These are phyloP conservation scores for Scarus forsteni DNA, from an alignment of 2,797 vertebrate genomes.

Conservation along the genomic window DNA sequence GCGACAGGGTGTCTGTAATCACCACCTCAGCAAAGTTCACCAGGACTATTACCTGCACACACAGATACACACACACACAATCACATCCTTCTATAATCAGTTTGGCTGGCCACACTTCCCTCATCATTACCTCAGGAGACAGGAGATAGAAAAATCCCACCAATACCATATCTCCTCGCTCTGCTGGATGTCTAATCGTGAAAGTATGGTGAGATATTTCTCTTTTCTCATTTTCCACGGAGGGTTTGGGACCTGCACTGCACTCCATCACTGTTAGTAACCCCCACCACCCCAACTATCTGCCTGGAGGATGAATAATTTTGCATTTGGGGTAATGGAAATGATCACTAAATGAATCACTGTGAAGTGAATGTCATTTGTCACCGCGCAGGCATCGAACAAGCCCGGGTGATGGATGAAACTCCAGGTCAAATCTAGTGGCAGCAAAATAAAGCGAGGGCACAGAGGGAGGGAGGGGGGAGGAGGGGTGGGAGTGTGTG, in stretches of 20 bases:
- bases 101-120: conserved; percentile 59
- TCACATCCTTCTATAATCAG: conserved; percentile 61
- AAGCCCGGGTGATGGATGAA: conserved; percentile 63
- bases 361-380: conserved; percentile 61
- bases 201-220: conserved; percentile 36
- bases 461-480: conserved; percentile 18
- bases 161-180: conserved; percentile 56
- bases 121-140: conserved; percentile 73
- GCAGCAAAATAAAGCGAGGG: conserved; percentile 43
- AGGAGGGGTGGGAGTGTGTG: conserved; percentile 47
- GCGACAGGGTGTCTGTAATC: conserved; percentile 73
- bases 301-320: conserved; percentile 64
- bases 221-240: conserved; percentile 42
- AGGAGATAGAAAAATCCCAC: conserved; percentile 63
- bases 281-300: conserved; percentile 34
- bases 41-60: conserved; percentile 51
- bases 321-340: conserved; percentile 67
- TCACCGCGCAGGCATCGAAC: conserved; percentile 51
- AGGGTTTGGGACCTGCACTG: conserved; percentile 46
- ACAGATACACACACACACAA: conserved; percentile 13
- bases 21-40: conserved; percentile 64
- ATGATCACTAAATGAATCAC: conserved; percentile 65
- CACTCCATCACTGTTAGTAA: conserved; percentile 71
- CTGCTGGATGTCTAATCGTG: conserved; percentile 44
- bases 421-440: conserved; percentile 53